These are phyloP conservation scores for Mormyrus iriodes DNA, from an alignment of 2,113 vertebrate genomes.

Conservation along the genomic window DNA sequence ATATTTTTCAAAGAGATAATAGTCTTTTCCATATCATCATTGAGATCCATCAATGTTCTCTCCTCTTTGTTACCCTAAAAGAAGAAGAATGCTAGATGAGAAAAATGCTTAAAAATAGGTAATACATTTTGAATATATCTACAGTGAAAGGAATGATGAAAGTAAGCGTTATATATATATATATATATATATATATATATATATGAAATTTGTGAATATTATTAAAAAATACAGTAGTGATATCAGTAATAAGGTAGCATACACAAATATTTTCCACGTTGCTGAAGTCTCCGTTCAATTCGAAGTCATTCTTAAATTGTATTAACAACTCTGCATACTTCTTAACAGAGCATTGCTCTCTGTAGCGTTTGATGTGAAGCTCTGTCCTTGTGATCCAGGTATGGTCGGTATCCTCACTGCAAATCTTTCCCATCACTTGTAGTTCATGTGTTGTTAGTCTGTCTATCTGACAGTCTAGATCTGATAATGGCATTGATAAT, in stretches of 20 bases:
- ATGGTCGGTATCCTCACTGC: background rate
- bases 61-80: constrained; percentile 22
- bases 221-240: background rate
- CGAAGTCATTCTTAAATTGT: constrained; percentile 17
- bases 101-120: too few species aligned
- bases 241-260: background rate
- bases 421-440: background rate
- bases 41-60: background rate
- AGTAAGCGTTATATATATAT: too few species aligned
- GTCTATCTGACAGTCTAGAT: constrained; percentile 18
- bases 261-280: constrained; percentile 21
- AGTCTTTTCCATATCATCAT: background rate
- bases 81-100: too few species aligned
- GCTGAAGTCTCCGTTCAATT: constrained; percentile 26
- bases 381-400: constrained; percentile 14
- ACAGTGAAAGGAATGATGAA: constrained; percentile 3
- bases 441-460: constrained; percentile 14
- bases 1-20: background rate
- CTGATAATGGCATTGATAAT: constrained; percentile 27
- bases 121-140: too few species aligned
- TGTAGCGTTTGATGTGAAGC: background rate
- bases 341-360: background rate
- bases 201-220: background rate
- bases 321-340: constrained; percentile 23
- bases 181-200: too few species aligned